Conservation (phyloP, 2,888 invertebrate genomes). For the Pantelozetes paolii region DNA sequence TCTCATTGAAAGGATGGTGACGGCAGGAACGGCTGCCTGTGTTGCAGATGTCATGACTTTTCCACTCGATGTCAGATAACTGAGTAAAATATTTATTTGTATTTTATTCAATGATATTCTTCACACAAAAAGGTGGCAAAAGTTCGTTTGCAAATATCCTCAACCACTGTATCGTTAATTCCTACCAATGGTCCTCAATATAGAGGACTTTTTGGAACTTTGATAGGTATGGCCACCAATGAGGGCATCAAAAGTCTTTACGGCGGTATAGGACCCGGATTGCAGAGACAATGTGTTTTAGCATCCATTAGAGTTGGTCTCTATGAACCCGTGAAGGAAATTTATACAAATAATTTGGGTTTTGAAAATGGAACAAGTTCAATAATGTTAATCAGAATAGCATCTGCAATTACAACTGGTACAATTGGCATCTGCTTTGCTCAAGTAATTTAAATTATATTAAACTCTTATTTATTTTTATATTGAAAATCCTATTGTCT, state of each 20-base stretch:
- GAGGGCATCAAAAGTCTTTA: slow-evolving; percentile 63
- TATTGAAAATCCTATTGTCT: not conserved
- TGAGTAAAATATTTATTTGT: not conserved
- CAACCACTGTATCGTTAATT: not conserved
- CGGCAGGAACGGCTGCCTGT: slow-evolving; percentile 64
- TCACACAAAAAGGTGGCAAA: slow-evolving; percentile 59
- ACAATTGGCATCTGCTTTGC: slow-evolving; percentile 59
- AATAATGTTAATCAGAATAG: slow-evolving; percentile 58
- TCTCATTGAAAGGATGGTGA: slow-evolving; percentile 55
- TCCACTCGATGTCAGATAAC: slow-evolving; percentile 57
- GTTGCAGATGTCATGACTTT: slow-evolving; percentile 63
- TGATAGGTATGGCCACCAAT: slow-evolving; percentile 58
- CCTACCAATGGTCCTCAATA: slow-evolving; percentile 48
- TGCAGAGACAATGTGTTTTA: slow-evolving; percentile 67
- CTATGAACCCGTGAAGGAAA: slow-evolving; percentile 63
- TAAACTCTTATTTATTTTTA: not conserved
- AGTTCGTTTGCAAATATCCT: slow-evolving; percentile 62
- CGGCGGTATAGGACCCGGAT: slow-evolving; percentile 63
- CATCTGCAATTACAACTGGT: slow-evolving; percentile 64
- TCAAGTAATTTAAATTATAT: slow-evolving; percentile 50
- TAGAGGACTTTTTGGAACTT: slow-evolving; percentile 59
- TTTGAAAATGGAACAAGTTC: slow-evolving; percentile 52
- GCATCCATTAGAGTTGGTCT: slow-evolving; percentile 64
- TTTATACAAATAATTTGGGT: slow-evolving; percentile 58
- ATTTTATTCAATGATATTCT: not conserved